A percentile compares a stretch with the other conserved stretches of the same genome.
Evolutionary conservation across 2,113 vertebrate genomes (phyloP).

Genomic region (Australoheros scitulus): DNA sequence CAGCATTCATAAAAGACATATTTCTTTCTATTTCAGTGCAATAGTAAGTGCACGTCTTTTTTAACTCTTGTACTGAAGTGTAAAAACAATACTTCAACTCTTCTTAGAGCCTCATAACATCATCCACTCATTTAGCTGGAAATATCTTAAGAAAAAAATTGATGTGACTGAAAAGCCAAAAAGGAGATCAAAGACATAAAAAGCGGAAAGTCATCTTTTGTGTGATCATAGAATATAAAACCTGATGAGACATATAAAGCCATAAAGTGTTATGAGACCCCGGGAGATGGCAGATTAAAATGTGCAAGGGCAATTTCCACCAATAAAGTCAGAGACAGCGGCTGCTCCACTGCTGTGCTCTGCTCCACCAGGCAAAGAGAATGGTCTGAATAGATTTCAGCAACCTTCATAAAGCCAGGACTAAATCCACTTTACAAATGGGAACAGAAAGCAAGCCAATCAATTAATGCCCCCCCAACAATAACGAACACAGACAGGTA

Average conservation of each 20-base stretch:
- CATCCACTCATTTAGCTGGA: slow-evolving; percentile 16
- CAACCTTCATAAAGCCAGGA: slow-evolving; percentile 65
- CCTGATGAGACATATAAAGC: slow-evolving; percentile 66
- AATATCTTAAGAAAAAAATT: slow-evolving; percentile 2
- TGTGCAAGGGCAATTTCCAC: slow-evolving; percentile 60
- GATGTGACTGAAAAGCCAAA: slow-evolving; percentile 12
- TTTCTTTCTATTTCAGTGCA: slow-evolving; percentile 4
- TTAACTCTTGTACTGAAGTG: background rate
- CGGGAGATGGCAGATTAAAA: slow-evolving; percentile 69
- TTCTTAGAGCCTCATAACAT: background rate
- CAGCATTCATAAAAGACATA: slow-evolving; percentile 6
- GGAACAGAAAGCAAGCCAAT: slow-evolving; percentile 69
- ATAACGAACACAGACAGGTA: slow-evolving; percentile 42
- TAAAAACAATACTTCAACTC: slow-evolving; percentile 12
- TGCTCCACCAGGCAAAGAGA: slow-evolving; percentile 57
- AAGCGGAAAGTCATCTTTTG: slow-evolving; percentile 33
- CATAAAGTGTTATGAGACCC: slow-evolving; percentile 59
- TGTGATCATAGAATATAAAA: slow-evolving; percentile 60
- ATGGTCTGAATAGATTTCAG: slow-evolving; percentile 64
- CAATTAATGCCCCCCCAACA: slow-evolving; percentile 71
- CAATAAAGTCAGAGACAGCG: slow-evolving; percentile 58
- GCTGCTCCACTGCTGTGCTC: slow-evolving; percentile 55
- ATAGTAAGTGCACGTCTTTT: background rate
- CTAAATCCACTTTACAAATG: slow-evolving; percentile 67
- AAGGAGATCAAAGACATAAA: slow-evolving; percentile 10